A percentile compares a stretch with the other conserved stretches of the same genome.
Conservation (phyloP, 53 echinoderm and acorn worm genomes). For the Temnopleurus reevesii region DNA sequence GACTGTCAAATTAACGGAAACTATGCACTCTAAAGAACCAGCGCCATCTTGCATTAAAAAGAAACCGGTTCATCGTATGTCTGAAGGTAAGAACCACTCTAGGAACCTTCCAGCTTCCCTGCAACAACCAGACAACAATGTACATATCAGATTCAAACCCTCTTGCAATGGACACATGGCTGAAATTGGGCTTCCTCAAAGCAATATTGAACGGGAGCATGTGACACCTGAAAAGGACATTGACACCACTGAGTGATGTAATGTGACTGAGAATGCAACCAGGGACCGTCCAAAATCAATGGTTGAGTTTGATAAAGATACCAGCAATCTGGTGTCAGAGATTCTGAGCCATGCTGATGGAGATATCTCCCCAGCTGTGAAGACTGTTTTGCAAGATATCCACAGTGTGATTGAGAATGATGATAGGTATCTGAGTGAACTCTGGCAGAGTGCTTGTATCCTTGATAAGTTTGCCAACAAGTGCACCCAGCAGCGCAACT, state of each 20-base stretch:
- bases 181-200: constrained; percentile 3
- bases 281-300: constrained; percentile 78
- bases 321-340: constrained; percentile 64
- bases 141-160: not conserved
- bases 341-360: constrained; percentile 64
- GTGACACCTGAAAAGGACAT: constrained; percentile 57
- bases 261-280: constrained; percentile 20
- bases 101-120: constrained; percentile 12
- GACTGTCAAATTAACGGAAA: constrained; percentile 11
- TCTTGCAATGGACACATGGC: constrained; percentile 17
- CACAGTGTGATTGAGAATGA: constrained; percentile 79
- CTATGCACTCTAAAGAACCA: constrained; percentile 6
- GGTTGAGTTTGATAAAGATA: constrained; percentile 82
- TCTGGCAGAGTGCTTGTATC: constrained; percentile 77
- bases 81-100: constrained; percentile 40
- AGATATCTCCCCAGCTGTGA: constrained; percentile 81
- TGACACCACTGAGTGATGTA: constrained; percentile 50
- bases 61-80: constrained; percentile 29
- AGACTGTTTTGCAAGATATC: constrained; percentile 80
- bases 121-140: constrained; percentile 22
- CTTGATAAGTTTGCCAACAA: constrained; percentile 70
- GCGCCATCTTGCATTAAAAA: constrained; percentile 31
- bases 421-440: constrained; percentile 79
- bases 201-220: constrained; percentile 25
- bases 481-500: constrained; percentile 21